phyloP scores from a whole-genome alignment of 2,797 vertebrate species.

The Leontopithecus rosalia region DNA sequence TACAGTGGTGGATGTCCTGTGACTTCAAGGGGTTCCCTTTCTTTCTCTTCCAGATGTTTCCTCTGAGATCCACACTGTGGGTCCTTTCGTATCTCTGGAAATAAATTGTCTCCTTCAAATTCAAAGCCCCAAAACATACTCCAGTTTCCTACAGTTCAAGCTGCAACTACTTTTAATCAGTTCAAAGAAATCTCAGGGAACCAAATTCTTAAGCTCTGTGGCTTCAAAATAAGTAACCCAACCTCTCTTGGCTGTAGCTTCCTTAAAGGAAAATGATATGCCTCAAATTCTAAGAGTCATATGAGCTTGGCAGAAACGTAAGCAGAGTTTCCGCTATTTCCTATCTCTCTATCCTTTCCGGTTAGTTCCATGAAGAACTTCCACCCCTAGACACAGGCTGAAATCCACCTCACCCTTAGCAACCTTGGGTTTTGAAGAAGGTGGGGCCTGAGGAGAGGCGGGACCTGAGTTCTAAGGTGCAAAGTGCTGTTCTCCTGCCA shows the following conservation, averaged over 20 bases:
- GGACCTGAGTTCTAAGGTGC: background rate
- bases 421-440: background rate
- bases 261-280: slow-evolving; percentile 32
- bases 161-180: background rate
- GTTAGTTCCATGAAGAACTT: background rate
- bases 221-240: background rate
- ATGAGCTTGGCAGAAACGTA: background rate
- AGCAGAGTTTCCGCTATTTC: slow-evolving; percentile 27
- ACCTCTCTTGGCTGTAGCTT: slow-evolving; percentile 39
- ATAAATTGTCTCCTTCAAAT: background rate
- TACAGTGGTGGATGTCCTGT: background rate
- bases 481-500: background rate
- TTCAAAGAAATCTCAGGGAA: slow-evolving; percentile 48
- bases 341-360: background rate
- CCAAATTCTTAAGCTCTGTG: background rate
- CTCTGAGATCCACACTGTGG: background rate
- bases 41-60: slow-evolving; percentile 5
- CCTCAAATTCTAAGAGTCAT: slow-evolving; percentile 45
- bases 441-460: background rate
- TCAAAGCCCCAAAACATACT: background rate
- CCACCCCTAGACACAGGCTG: background rate
- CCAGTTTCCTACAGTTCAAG: background rate
- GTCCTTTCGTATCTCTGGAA: slow-evolving; percentile 34
- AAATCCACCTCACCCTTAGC: slow-evolving; percentile 7
- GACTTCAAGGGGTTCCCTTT: background rate